Evolutionary conservation across 2,113 vertebrate species (phyloP).

Genomic region (Alligator sinensis): DNA sequence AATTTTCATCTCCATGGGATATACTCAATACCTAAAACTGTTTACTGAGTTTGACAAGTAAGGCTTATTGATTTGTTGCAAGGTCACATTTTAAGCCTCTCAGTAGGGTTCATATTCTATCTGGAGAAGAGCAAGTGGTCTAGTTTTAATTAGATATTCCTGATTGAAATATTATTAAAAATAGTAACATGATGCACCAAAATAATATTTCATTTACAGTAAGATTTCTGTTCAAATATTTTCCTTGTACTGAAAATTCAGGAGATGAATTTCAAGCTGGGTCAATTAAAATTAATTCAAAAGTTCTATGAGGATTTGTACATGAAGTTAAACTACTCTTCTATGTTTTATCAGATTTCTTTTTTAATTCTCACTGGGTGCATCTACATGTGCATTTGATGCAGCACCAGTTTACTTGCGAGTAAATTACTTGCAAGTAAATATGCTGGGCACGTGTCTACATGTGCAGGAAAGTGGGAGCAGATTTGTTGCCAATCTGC

Average conservation of each 20-base stretch:
- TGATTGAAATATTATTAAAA: neutral
- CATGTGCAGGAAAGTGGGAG: too few relatives aligned
- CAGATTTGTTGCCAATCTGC: too few relatives aligned
- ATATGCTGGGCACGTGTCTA: too few relatives aligned
- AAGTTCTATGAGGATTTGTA: neutral
- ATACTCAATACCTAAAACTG: neutral
- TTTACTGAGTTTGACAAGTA: slow-evolving; percentile 14
- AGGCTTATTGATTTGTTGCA: slow-evolving; percentile 2
- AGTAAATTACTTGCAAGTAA: too few relatives aligned
- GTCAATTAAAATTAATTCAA: neutral
- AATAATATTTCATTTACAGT: neutral
- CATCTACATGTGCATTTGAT: neutral
- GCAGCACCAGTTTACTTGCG: neutral
- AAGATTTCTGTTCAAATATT: neutral
- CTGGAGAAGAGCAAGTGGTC: neutral
- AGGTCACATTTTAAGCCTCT: neutral
- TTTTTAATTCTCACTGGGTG: neutral
- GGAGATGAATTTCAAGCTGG: neutral
- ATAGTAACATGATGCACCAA: neutral
- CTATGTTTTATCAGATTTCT: neutral
- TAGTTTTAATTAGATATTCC: neutral
- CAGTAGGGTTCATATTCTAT: neutral
- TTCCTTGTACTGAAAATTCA: neutral
- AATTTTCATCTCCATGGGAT: neutral
- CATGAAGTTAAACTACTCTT: neutral